Conservation (phyloP, 1,140 invertebrate species). For the Camponotus floridanus region DNA sequence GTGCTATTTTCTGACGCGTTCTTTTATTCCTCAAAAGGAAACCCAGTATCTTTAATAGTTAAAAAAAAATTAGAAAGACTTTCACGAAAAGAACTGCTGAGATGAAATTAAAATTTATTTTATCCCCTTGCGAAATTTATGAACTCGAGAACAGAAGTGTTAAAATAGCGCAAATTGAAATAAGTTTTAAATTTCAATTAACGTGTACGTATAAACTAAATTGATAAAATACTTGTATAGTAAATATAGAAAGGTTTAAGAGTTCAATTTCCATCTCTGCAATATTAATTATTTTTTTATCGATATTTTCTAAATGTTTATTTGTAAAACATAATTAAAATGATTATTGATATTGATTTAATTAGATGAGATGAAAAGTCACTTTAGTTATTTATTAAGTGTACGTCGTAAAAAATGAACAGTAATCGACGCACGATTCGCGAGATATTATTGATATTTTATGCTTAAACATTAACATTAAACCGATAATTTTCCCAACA, state of each 20-base stretch:
- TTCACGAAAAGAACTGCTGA: constrained; percentile 25
- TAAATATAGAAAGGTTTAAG: too few relatives aligned
- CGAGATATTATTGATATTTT: too few relatives aligned
- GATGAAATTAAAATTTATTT: constrained; percentile 58
- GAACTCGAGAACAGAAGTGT: background rate
- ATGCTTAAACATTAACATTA: background rate
- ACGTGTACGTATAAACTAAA: too few relatives aligned
- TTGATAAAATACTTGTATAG: too few relatives aligned
- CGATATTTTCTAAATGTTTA: too few relatives aligned
- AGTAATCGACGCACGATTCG: too few relatives aligned
- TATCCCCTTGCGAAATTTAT: constrained; percentile 19
- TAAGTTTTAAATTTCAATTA: background rate
- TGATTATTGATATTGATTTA: too few relatives aligned
- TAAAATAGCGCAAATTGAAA: background rate
- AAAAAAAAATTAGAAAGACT: constrained; percentile 53
- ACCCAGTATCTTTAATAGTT: constrained; percentile 49
- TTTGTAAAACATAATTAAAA: too few relatives aligned
- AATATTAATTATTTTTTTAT: too few relatives aligned
- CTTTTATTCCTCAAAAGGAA: constrained; percentile 60
- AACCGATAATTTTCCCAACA: background rate
- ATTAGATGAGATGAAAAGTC: background rate
- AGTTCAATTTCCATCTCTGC: too few relatives aligned
- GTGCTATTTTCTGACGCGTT: constrained; percentile 32
- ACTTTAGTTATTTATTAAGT: background rate
- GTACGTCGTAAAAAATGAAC: background rate